Evolutionary conservation across 1,140 invertebrate genomes (phyloP), one percentile per base, ranked within the genome.

Genomic region (Scaptomyza graminum): DNA sequence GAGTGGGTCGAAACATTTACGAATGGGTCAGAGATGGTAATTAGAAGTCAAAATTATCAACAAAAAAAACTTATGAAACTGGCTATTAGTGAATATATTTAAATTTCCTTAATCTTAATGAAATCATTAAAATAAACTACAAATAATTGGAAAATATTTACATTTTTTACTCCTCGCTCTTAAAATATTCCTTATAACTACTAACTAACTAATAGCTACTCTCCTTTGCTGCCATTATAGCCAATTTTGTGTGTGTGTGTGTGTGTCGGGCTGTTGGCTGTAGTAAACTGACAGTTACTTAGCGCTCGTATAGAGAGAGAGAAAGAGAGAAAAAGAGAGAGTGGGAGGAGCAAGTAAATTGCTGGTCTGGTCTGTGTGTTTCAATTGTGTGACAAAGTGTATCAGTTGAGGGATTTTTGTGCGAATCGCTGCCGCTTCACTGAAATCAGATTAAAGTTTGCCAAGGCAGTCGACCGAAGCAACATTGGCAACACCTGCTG

Each of bases 241-340:
- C 59, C 76, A 74, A 84, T 83, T 83, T 84, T 84, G 81, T 73
- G 81, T 65, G 69, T 34, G 7, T 31, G 28, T 73, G 81, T 69
- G 66, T 34, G 7, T 31, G 28, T 70, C 77, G 73, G 72, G 72
- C 76, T 63, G 54, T 74, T 81, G 55, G 72, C 66, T 67, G 59
- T 64, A 76, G 50, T 80, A 72, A 75, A 63, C 71, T 85, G 77
- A 82, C 82, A 87, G 74, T 81, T 71, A 74, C 63, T 87, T 81
- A 81, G 77, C 59, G 63, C 12, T 5, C 34, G n/a, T 12, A 41
- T 13, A n/a, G 37, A 11, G 0, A 5, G 1, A 13, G 54, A 4
- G 0, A 18, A 2, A 8, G 31, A 56, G 22, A n/a, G 8, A 55
- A 47, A 13, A 9, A 9, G 57, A 41, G 3, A 5, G 37, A 5